A percentile compares a stretch with the other conserved stretches of the same genome.
phyloP scores from a whole-genome alignment of 2,888 invertebrate genomes.

The Erebia epiphron region DNA sequence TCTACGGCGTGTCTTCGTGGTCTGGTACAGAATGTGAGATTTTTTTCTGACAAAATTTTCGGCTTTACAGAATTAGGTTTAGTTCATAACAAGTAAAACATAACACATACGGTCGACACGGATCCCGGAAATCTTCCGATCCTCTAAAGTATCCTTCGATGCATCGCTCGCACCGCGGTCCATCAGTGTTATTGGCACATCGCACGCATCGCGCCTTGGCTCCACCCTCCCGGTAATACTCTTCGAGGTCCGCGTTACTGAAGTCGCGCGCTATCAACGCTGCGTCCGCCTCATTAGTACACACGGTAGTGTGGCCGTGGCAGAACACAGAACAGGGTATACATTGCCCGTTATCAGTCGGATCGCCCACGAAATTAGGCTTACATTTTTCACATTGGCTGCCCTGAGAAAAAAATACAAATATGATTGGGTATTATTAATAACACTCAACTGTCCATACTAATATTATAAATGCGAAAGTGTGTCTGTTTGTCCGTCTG shows the following conservation, averaged over 20 bases:
- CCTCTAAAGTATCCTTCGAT: constrained; percentile 89
- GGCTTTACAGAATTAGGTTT: no score
- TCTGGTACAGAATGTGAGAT: no score
- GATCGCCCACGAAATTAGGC: constrained; percentile 95
- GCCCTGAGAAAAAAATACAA: constrained; percentile 72
- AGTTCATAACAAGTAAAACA: background rate
- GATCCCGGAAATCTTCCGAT: constrained; percentile 88
- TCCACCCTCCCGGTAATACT: constrained; percentile 82
- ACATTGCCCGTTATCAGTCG: constrained; percentile 92
- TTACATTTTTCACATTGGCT: constrained; percentile 95
- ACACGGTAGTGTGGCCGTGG: constrained; percentile 92
- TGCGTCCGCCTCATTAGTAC: constrained; percentile 85
- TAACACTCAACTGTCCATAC: no score
- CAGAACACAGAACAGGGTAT: constrained; percentile 95
- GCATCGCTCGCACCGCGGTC: constrained; percentile 92
- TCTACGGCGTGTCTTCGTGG: no score
- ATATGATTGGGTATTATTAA: constrained; percentile 42
- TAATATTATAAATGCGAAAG: no score
- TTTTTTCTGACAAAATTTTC: no score
- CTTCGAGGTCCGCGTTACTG: constrained; percentile 81
- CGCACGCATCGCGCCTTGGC: constrained; percentile 91
- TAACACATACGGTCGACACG: constrained; percentile 87
- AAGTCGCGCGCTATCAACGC: constrained; percentile 70
- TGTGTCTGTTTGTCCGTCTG: no score
- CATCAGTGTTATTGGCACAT: constrained; percentile 92